Evolutionary conservation across 1,140 invertebrate species (phyloP), one percentile per base, ranked within the genome.

Genomic region (Drosophila leontia): DNA sequence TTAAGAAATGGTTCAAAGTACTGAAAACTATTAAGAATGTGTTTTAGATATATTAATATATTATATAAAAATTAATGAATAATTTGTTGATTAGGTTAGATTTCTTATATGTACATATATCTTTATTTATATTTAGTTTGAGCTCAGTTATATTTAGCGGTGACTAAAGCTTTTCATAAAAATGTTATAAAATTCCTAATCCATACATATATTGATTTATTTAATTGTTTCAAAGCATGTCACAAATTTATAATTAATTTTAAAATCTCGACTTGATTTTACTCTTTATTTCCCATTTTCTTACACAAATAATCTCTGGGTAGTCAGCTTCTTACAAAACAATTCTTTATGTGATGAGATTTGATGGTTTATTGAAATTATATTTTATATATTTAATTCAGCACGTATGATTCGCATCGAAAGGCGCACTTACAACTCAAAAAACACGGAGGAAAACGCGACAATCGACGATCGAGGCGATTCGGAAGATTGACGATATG

Each of bases 331-430:
- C 19, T 55, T 44, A 3, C 7, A 45, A 19, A 19, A 45, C 17
- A 29, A 29, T 29, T 29, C 26, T 45, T 19, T 12, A 45, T n/a
- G 42, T 19, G 29, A 32, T 12, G 3, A 19, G 7, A 19, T 17
- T 32, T 60, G 0, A 47, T 50, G 42, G 17, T 29, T 57, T 37
- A 41, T 42, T 13, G n/a, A 6, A 58, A 12, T 19, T 47, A 41
- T 74, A 48, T 55, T 35, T 57, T 17, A 44, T 65, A 44, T 44
- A 26, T 44, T 26, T 1, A 26, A 44, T 34, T 34, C 48, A 39
- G 51, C 71, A 75, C 60, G 60, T 76, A 76, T 42, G 42, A 67
- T 32, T 51, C 37, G 41, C 68, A 23, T 72, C 35, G 6, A 35
- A 55, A 42, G 48, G 41, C 53, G 34, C 58, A 57, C 51, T 42